A percentile compares a stretch with the other conserved stretches of the same genome.
Conservation (phyloP, 2,797 vertebrate species). For the Melanotaenia maccullochi region DNA sequence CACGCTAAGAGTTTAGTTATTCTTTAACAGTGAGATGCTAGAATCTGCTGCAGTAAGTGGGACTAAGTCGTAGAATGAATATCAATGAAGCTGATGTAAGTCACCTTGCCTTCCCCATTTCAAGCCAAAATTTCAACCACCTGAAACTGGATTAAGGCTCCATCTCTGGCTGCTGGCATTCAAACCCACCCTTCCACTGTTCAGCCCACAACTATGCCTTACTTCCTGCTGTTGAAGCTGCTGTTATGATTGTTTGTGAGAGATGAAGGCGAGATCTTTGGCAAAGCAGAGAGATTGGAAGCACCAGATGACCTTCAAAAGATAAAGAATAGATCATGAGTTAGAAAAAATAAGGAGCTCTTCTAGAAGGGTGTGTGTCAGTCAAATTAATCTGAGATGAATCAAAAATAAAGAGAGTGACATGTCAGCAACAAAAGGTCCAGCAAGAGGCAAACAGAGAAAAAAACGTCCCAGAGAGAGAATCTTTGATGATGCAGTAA, state of each 20-base stretch:
- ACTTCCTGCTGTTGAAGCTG: conserved; percentile 99
- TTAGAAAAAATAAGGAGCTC: conserved; percentile 80
- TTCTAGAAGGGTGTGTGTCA: conserved; percentile 47
- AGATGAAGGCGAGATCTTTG: conserved; percentile 99
- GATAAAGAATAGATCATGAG: conserved; percentile 91
- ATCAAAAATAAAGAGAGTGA: conserved; percentile 49
- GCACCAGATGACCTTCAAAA: conserved; percentile 98
- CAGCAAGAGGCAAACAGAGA: conserved; percentile 51
- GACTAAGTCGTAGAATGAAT: neutral
- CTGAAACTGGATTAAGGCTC: conserved; percentile 23
- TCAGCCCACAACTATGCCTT: conserved; percentile 84
- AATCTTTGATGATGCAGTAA: conserved; percentile 50
- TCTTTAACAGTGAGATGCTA: neutral
- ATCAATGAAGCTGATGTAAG: neutral
- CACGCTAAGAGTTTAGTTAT: neutral
- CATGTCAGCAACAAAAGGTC: conserved; percentile 68
- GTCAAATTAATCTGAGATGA: conserved; percentile 69
- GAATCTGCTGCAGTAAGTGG: neutral
- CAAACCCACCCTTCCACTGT: conserved; percentile 54
- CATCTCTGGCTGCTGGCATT: conserved; percentile 62
- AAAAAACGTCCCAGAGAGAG: conserved; percentile 25
- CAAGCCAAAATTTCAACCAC: neutral
- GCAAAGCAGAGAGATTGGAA: conserved; percentile 99
- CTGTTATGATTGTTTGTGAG: conserved; percentile 99
- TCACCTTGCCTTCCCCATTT: neutral